Percentiles rank a stretch among this genome's conserved stretches.
Conservation (phyloP, 1,140 invertebrate species). For the Eumeta japonica region DNA sequence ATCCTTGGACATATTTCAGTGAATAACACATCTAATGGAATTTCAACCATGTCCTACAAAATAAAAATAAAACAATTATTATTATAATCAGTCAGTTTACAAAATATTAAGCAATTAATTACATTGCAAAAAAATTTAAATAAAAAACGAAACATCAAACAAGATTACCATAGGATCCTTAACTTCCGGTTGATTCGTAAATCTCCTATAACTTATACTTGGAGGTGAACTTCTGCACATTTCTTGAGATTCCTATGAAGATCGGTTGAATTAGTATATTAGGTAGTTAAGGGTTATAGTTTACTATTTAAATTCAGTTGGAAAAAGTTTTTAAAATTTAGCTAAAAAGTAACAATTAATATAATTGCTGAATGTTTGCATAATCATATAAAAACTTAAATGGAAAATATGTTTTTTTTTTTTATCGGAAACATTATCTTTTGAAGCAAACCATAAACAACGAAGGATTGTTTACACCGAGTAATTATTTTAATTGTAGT, state of each 20-base stretch:
- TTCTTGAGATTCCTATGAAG: constrained; percentile 78
- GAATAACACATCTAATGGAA: constrained; percentile 68
- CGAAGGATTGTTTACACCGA: too few relatives aligned
- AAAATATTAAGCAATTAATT: constrained; percentile 9
- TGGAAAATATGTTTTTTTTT: too few relatives aligned
- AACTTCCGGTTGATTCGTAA: constrained; percentile 58
- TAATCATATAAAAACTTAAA: too few relatives aligned
- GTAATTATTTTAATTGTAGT: too few relatives aligned
- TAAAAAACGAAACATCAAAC: constrained; percentile 6
- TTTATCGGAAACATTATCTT: too few relatives aligned
- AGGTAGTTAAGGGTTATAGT: too few relatives aligned
- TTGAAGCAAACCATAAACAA: too few relatives aligned
- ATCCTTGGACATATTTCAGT: constrained; percentile 78
- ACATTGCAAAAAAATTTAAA: background rate
- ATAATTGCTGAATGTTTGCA: too few relatives aligned
- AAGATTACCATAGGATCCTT: constrained; percentile 47
- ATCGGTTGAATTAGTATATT: too few relatives aligned
- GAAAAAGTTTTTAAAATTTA: too few relatives aligned
- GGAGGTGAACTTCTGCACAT: constrained; percentile 85
- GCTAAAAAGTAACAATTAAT: too few relatives aligned
- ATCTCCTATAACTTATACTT: constrained; percentile 82
- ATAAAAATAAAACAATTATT: constrained; percentile 15
- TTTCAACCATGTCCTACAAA: constrained; percentile 69
- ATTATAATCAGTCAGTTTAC: background rate
- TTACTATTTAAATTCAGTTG: too few relatives aligned